Conservation (phyloP, 92 coral and sea anemone species). For the Porites lobata region DNA sequence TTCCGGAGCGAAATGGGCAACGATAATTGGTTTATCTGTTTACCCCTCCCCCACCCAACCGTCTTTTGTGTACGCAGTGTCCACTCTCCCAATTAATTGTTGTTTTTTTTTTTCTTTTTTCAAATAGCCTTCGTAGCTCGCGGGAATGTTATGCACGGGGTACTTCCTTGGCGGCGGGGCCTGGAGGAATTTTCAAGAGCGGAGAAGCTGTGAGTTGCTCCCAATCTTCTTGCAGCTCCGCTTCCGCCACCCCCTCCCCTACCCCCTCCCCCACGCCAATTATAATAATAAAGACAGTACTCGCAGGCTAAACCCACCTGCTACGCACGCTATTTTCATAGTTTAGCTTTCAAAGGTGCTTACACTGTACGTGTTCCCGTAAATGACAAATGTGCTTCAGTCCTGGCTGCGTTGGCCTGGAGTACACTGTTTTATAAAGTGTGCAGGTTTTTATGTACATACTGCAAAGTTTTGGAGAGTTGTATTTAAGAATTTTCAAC, state of each 20-base stretch:
- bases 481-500: constrained; percentile 37
- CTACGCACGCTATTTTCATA: neutral
- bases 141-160: no score
- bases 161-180: no score
- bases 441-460: constrained; percentile 16
- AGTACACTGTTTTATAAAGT: neutral
- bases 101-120: no score
- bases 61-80: neutral
- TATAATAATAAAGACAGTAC: no score
- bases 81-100: neutral
- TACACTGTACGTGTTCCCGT: neutral
- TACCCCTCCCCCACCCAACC: neutral
- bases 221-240: no score
- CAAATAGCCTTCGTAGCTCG: no score
- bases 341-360: neutral
- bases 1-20: neutral
- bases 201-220: no score
- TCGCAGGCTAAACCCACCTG: neutral
- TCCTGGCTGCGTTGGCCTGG: constrained; percentile 4
- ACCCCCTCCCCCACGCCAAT: neutral
- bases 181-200: no score
- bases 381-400: neutral
- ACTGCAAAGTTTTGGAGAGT: neutral
- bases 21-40: neutral
- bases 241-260: neutral